Evolutionary conservation across 2,888 invertebrate genomes (phyloP), one percentile per base, ranked within the genome.

Genomic region (Drosophila infuscata): DNA sequence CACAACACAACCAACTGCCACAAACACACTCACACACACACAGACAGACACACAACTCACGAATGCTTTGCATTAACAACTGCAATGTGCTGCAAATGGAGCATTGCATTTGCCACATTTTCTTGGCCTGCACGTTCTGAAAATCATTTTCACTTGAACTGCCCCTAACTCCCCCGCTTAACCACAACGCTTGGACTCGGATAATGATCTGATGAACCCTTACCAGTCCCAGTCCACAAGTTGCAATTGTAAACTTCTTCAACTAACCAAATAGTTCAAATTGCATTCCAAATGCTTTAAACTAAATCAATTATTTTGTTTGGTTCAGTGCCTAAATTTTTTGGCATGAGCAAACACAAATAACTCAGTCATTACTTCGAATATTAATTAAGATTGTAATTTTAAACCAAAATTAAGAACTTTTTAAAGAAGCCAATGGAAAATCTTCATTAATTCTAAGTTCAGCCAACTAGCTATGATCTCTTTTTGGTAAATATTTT

Each of bases 61-160:
- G 49, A 20, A 64, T 60, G 70, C 70, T 89, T 63, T 81, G 82
- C 88, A 87, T 83, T 83, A 83, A 83, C 84, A 74, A 74, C 81
- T 78, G 78, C 74, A 83, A 63, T 77, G 65, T 62, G 43, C 72
- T 66, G 60, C 53, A 51, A 70, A 51, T 64, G 63, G 63, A 81
- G 35, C 49, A 51, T 48, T 66, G 49, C 58, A 56, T n/a, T 81
- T 62, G 71, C 52, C 60, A 60, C 57, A 74, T 52, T 82, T 88
- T 62, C 60, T 46, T 20, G 56, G 65, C 48, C 9, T 29, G 30
- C 32, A 4, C 41, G 54, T 54, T 54, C 51, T 36, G 29, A 57
- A 61, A 77, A 66, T 60, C 53, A 71, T 63, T 75, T 53, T 20
- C 11, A 30, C 25, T 17, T 43, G 1, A 59, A 36, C 29, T 36